These are phyloP conservation scores for Athrips mouffetella DNA, from an alignment of 2,888 invertebrate species.

Conservation along the genomic window DNA sequence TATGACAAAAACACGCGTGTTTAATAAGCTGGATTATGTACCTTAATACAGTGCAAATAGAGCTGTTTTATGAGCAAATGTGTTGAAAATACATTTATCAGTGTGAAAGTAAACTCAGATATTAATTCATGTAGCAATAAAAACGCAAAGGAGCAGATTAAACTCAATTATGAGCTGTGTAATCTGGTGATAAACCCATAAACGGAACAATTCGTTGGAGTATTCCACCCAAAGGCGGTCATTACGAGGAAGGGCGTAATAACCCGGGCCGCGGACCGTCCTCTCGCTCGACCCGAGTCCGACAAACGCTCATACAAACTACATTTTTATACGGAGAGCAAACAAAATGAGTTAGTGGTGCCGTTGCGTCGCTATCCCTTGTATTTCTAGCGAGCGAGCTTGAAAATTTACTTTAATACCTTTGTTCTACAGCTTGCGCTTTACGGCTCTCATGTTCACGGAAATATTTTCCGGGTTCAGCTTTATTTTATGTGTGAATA, in stretches of 20 bases:
- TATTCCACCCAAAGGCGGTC: constrained; percentile 39
- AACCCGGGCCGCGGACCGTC: constrained; percentile 37
- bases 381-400: constrained; percentile 60
- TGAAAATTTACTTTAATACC: constrained; percentile 74
- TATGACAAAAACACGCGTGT: too few species aligned
- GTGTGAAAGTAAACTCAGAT: neutral
- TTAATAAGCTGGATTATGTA: too few species aligned
- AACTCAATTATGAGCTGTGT: constrained; percentile 18
- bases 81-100: too few species aligned
- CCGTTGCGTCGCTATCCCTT: constrained; percentile 62
- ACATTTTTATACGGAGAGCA: constrained; percentile 69
- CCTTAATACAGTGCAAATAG: too few species aligned
- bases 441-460: constrained; percentile 62
- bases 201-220: constrained; percentile 40
- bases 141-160: constrained; percentile 5
- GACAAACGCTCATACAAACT: constrained; percentile 63
- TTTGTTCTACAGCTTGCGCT: constrained; percentile 66
- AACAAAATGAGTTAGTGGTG: constrained; percentile 71
- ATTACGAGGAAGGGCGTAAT: constrained; percentile 45
- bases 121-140: constrained; percentile 5
- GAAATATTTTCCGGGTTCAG: constrained; percentile 53
- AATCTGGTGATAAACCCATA: constrained; percentile 28
- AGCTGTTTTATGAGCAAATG: too few species aligned
- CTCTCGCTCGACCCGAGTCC: constrained; percentile 34
- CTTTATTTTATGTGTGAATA: constrained; percentile 55